Percentiles rank a stretch among this genome's conserved stretches.
Evolutionary conservation across 2,888 invertebrate species (phyloP).

Genomic region (Sarcophaga rosellei): DNA sequence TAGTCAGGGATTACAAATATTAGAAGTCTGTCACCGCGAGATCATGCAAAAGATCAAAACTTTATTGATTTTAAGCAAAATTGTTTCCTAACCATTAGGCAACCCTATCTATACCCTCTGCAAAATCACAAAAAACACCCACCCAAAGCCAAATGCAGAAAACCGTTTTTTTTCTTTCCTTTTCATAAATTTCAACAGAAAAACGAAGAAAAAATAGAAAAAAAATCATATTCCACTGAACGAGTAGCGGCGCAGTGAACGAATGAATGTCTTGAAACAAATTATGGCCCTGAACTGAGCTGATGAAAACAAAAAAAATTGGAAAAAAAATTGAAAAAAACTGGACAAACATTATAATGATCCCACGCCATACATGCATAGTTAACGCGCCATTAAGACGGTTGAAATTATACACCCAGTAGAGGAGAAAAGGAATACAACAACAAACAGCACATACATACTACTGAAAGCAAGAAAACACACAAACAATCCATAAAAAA

Average conservation of each 20-base stretch:
- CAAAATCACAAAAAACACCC: neutral
- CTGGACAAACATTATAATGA: conserved; percentile 27
- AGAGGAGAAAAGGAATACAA: neutral
- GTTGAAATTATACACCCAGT: conserved; percentile 47
- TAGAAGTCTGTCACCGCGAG: too few species aligned
- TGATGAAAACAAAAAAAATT: too few species aligned
- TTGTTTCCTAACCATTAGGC: too few species aligned
- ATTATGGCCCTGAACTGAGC: neutral
- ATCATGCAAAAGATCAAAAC: too few species aligned
- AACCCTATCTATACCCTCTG: neutral
- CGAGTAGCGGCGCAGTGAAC: neutral
- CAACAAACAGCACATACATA: neutral
- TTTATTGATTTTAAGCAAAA: too few species aligned
- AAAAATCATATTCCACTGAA: neutral
- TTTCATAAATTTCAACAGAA: neutral
- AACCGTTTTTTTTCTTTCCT: neutral
- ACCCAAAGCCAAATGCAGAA: neutral
- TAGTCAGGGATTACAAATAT: too few species aligned
- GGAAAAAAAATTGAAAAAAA: too few species aligned
- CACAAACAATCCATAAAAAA: conserved; percentile 28
- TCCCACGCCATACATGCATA: conserved; percentile 40
- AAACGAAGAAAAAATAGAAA: neutral
- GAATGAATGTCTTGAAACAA: neutral
- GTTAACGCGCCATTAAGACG: conserved; percentile 18
- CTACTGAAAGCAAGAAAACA: neutral